Base-by-base conservation (phyloP, 2,113 vertebrate species). In the Hiodon alosoides region DNA sequence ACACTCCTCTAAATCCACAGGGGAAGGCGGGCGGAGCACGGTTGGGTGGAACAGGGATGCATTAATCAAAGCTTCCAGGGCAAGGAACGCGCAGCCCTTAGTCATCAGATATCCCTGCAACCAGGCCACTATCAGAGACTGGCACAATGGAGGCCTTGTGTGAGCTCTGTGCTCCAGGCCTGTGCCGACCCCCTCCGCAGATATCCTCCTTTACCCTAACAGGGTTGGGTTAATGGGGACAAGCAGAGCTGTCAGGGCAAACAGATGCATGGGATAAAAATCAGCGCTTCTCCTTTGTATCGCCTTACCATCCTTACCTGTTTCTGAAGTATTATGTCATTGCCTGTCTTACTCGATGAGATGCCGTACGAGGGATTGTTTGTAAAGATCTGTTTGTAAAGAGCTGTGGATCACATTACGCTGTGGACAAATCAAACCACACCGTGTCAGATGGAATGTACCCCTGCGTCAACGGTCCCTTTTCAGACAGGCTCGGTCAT, bases 131-230 rank as follows among this genome's bases (percentile, higher is more conserved):
- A 68, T 53, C 65, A 75, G 67, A 64, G 76, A 81, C 73, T 57
- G 72, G 76, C 85, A 87, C 83, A 90, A 89, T 85, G 82, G 78
- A 82, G 77, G 82, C 69, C 85, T 89, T 90, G 87, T 89, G 79
- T 60, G 69, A 70, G 54, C 55, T 51, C 50, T 7, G 13, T 48
- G 47, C 17, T 79, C 76, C 76, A 74, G 50, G 64, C 79, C 58
- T 17, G 77, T 74, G 80, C 80, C 82, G 72, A 72, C 80, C 79
- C 78, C 76, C 62, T 71, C 52, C 66, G 64, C 77, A 71, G 80
- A 77, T 75, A 79, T 70, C 78, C 77, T 82, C 75, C 66, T 55
- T 62, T 76, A 51, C 77, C 62, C 67, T 13, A 54, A 52, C 13
- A 17, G 69, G 69, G 66, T 31, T 31, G 31, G 31, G 31, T 31